These are phyloP conservation scores for Ostrea edulis DNA, from an alignment of 1,140 invertebrate species.

Conservation along the genomic window DNA sequence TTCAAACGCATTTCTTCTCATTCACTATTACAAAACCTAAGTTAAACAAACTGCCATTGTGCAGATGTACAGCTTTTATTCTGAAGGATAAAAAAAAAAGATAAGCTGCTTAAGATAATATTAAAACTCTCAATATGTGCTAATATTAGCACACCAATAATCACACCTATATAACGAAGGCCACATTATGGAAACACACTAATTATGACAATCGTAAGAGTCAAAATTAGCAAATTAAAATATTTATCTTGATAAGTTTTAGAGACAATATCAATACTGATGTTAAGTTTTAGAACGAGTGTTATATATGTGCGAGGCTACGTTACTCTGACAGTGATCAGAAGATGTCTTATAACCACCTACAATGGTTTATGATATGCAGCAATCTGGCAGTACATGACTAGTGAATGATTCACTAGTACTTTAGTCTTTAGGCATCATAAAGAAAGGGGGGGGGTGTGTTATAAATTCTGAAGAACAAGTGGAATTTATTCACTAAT, in stretches of 20 bases:
- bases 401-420: too few relatives aligned
- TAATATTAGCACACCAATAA: not conserved
- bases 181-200: not conserved
- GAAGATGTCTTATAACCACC: too few relatives aligned
- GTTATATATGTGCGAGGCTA: too few relatives aligned
- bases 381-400: too few relatives aligned
- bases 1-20: slow-evolving; percentile 15
- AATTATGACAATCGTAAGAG: not conserved
- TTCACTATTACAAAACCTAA: not conserved
- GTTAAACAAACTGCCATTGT: slow-evolving; percentile 14
- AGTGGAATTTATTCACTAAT: not conserved
- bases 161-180: too few relatives aligned
- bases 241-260: not conserved
- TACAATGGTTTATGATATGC: too few relatives aligned
- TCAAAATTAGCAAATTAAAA: not conserved
- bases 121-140: not conserved
- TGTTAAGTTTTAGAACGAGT: too few relatives aligned
- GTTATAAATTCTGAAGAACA: too few relatives aligned
- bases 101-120: not conserved
- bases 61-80: slow-evolving; percentile 18
- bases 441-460: too few relatives aligned
- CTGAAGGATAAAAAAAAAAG: not conserved
- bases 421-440: too few relatives aligned
- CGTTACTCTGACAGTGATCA: too few relatives aligned
- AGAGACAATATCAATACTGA: too few relatives aligned